A percentile compares a stretch with the other conserved stretches of the same genome.
Conservation (phyloP, 2,888 invertebrate species). For the Lochmaea crataegi region DNA sequence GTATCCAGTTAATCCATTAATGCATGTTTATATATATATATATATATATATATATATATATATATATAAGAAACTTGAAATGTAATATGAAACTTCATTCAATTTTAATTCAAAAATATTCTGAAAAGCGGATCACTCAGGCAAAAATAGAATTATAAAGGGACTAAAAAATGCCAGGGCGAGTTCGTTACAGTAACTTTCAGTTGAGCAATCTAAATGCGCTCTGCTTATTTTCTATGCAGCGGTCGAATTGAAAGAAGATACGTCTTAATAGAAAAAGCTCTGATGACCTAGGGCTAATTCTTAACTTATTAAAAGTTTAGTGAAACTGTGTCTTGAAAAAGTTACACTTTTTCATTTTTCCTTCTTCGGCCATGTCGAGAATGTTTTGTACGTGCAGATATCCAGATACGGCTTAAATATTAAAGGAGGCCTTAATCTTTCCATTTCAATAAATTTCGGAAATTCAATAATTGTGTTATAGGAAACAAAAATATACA, state of each 20-base stretch:
- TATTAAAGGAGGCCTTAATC: too few relatives aligned
- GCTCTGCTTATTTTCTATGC: slow-evolving; percentile 33
- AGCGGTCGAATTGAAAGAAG: slow-evolving; percentile 48
- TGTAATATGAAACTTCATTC: not conserved
- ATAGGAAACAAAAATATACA: too few relatives aligned
- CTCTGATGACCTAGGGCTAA: slow-evolving; percentile 61
- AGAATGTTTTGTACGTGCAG: slow-evolving; percentile 36
- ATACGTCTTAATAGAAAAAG: slow-evolving; percentile 62
- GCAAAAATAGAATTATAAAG: slow-evolving; percentile 24
- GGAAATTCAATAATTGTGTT: too few relatives aligned
- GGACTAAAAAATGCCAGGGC: slow-evolving; percentile 1
- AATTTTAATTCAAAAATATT: slow-evolving; percentile 9
- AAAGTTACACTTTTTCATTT: not conserved
- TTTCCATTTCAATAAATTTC: not conserved
- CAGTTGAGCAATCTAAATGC: slow-evolving; percentile 26
- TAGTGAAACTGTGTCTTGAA: slow-evolving; percentile 62
- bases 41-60: too few relatives aligned
- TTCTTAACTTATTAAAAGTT: slow-evolving; percentile 66
- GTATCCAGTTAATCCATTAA: not conserved
- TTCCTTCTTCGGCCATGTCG: slow-evolving; percentile 50
- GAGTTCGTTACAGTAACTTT: slow-evolving; percentile 26
- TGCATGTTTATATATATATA: too few relatives aligned
- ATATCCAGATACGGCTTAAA: slow-evolving; percentile 53
- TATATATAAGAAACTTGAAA: not conserved
- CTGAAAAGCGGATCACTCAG: slow-evolving; percentile 11